Conservation (phyloP, 2,797 vertebrate species). For the Centroberyx gerrardi region DNA sequence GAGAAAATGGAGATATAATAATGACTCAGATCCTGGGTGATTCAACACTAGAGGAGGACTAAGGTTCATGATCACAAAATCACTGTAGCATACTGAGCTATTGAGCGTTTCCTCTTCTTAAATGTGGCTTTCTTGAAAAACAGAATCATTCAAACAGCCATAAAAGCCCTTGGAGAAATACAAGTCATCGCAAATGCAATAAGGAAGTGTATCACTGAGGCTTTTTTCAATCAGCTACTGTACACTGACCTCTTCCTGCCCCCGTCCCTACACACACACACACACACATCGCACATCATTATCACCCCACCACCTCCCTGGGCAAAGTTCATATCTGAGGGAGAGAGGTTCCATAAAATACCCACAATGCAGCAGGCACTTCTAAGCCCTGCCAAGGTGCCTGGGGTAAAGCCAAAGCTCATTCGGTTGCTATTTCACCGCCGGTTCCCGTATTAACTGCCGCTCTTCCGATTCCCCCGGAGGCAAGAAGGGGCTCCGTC, state of each 20-base stretch:
- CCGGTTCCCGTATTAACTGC: constrained; percentile 38
- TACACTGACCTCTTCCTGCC: constrained; percentile 40
- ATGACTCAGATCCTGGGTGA: background rate
- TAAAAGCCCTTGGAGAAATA: background rate
- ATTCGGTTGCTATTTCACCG: constrained; percentile 36
- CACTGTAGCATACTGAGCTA: background rate
- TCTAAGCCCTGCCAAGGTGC: constrained; percentile 12
- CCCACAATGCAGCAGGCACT: constrained; percentile 53
- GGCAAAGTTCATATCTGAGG: constrained; percentile 69
- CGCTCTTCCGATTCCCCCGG: constrained; percentile 26
- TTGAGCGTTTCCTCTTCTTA: no score
- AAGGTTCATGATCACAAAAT: background rate
- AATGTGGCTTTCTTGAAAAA: no score
- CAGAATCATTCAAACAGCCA: background rate
- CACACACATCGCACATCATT: constrained; percentile 24
- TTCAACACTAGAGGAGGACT: background rate
- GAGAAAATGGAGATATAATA: background rate
- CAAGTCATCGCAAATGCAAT: constrained; percentile 4
- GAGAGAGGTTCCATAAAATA: constrained; percentile 50
- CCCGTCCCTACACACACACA: constrained; percentile 18
- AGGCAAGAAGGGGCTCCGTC: constrained; percentile 32
- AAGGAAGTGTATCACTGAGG: constrained; percentile 39
- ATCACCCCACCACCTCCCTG: constrained; percentile 43
- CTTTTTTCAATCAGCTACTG: constrained; percentile 25
- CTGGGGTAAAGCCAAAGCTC: constrained; percentile 36